phyloP scores from a whole-genome alignment of 2,113 vertebrate species.

The Etheostoma cragini region DNA sequence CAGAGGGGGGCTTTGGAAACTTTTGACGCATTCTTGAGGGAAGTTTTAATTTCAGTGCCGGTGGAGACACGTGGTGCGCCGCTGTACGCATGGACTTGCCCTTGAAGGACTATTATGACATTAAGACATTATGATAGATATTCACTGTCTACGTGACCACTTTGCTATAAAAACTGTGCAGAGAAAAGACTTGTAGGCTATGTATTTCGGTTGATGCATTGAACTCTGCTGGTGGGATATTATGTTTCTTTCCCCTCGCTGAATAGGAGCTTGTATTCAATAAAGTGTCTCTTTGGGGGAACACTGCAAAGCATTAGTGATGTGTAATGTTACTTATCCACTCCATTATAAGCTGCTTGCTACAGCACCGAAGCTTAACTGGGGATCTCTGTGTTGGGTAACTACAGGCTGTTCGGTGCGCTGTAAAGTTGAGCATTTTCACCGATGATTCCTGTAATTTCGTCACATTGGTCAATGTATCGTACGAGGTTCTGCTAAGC shows the following conservation, averaged over 20 bases:
- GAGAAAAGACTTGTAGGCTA: background rate
- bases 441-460: background rate
- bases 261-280: background rate
- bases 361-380: conserved; percentile 17
- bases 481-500: rapidly evolving
- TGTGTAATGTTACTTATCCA: conserved; percentile 29
- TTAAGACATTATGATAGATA: background rate
- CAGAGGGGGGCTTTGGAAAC: conserved; percentile 68
- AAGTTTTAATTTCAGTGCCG: conserved; percentile 66
- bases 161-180: background rate
- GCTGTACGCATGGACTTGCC: conserved; percentile 47
- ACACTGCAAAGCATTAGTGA: background rate
- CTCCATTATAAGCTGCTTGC: conserved; percentile 50
- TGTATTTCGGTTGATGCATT: background rate
- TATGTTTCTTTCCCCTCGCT: background rate
- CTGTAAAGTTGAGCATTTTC: conserved; percentile 34
- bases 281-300: conserved; percentile 4
- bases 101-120: conserved; percentile 35
- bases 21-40: conserved; percentile 78
- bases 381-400: conserved; percentile 12
- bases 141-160: background rate
- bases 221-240: background rate
- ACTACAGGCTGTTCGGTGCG: conserved; percentile 3
- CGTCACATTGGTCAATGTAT: background rate
- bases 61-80: conserved; percentile 73